A percentile compares a stretch with the other conserved stretches of the same genome.
Evolutionary conservation across 2,797 vertebrate species (phyloP).

Genomic region (Orientallactaga sibirica): DNA sequence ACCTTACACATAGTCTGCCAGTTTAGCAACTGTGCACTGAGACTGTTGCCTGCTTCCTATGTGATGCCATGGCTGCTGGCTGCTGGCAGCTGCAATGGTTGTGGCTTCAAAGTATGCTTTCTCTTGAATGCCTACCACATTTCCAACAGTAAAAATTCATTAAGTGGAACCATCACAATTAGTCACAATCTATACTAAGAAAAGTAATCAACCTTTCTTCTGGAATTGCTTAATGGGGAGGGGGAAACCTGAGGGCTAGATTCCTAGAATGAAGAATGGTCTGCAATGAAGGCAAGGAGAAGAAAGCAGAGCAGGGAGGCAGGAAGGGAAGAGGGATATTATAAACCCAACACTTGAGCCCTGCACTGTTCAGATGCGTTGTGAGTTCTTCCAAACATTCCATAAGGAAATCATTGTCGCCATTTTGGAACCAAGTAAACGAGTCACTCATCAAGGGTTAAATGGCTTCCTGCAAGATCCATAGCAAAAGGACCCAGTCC

Average conservation of each 20-base stretch:
- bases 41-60: not conserved
- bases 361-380: not conserved
- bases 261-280: not conserved
- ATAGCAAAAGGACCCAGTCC: not conserved
- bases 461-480: not conserved
- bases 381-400: not conserved
- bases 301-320: not conserved
- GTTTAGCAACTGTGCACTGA: not conserved
- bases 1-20: not conserved
- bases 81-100: not conserved
- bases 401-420: not conserved
- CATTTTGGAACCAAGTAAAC: conserved; percentile 27
- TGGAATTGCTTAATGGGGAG: not conserved
- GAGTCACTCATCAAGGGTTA: not conserved
- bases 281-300: not conserved
- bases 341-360: not conserved
- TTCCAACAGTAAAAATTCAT: not conserved
- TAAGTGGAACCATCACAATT: not conserved
- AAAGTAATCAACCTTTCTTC: not conserved
- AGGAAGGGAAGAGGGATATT: not conserved
- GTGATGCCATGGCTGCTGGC: not conserved
- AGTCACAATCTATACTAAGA: not conserved
- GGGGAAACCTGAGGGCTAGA: not conserved
- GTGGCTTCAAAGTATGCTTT: not conserved
- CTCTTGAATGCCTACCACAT: not conserved